A percentile compares a stretch with the other conserved stretches of the same genome.
Evolutionary conservation across 2,797 vertebrate species (phyloP).

Genomic region (Mormyrus proboscirostris): DNA sequence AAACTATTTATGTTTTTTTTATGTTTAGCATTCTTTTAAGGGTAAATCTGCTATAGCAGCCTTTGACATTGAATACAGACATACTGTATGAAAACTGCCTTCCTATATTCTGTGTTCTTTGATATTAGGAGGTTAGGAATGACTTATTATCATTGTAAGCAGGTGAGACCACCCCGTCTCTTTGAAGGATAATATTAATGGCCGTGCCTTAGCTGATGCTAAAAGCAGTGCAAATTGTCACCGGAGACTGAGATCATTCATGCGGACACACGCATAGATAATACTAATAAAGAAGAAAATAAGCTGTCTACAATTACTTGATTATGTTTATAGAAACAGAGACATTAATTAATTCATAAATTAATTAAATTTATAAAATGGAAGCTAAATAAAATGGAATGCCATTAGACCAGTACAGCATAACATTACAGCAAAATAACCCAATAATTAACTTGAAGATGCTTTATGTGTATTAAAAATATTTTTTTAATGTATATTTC

Average conservation of each 20-base stretch:
- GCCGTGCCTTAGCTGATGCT: background rate
- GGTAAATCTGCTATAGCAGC: background rate
- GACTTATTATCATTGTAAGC: background rate
- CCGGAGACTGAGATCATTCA: background rate
- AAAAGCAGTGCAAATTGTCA: background rate
- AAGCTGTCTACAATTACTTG: background rate
- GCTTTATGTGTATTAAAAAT: background rate
- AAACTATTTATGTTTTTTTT: background rate
- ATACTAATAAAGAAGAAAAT: background rate
- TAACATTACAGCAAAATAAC: background rate
- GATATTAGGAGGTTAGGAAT: background rate
- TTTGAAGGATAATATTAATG: constrained; percentile 5
- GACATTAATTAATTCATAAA: background rate
- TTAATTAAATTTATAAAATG: background rate
- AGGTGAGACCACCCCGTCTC: background rate
- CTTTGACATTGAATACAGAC: background rate
- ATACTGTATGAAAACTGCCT: background rate
- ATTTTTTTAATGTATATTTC: background rate
- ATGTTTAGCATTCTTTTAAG: background rate
- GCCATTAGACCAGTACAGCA: background rate
- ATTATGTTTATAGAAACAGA: background rate
- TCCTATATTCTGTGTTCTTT: background rate
- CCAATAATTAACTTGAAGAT: background rate
- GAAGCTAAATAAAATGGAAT: background rate
- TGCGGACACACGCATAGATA: constrained; percentile 18